Evolutionary conservation across 1,140 invertebrate species (phyloP).

Genomic region (Matsumurasca onukii): DNA sequence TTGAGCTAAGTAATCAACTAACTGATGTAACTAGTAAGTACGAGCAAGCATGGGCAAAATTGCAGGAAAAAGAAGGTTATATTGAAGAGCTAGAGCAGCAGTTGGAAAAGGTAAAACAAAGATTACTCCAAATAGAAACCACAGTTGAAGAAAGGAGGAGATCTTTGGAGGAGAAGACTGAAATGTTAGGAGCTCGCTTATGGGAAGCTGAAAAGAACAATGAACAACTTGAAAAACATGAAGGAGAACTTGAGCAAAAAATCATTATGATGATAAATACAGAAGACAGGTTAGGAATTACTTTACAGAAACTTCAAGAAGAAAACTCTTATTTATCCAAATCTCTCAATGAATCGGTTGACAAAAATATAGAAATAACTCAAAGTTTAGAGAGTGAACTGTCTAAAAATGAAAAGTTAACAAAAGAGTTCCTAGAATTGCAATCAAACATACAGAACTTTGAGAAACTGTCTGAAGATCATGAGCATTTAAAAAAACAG

Average conservation of each 20-base stretch:
- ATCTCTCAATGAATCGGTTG: conserved; percentile 54
- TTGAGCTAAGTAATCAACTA: conserved; percentile 36
- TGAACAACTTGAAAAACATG: conserved; percentile 31
- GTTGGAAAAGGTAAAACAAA: conserved; percentile 60
- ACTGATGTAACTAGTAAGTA: conserved; percentile 33
- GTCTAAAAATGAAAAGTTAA: conserved; percentile 17
- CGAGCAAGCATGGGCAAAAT: conserved; percentile 54
- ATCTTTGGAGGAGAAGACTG: conserved; percentile 54
- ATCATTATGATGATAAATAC: conserved; percentile 55
- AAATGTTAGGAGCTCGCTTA: conserved; percentile 47
- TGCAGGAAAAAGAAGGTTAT: conserved; percentile 69
- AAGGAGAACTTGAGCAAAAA: conserved; percentile 53
- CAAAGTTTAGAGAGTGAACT: conserved; percentile 1
- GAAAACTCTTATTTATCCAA: conserved; percentile 49
- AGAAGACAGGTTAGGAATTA: conserved; percentile 33
- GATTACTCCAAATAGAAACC: conserved; percentile 57
- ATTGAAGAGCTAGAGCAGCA: conserved; percentile 70
- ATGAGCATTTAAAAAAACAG: conserved; percentile 18
- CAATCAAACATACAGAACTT: background rate
- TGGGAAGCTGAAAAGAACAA: conserved; percentile 33
- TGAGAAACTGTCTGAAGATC: conserved; percentile 19
- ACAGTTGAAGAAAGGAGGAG: conserved; percentile 55
- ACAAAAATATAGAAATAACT: conserved; percentile 7
- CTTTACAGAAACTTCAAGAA: conserved; percentile 13
- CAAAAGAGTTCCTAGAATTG: conserved; percentile 10